Conservation (phyloP, 2,113 vertebrate species). For the human (Homo sapiens) region DNA sequence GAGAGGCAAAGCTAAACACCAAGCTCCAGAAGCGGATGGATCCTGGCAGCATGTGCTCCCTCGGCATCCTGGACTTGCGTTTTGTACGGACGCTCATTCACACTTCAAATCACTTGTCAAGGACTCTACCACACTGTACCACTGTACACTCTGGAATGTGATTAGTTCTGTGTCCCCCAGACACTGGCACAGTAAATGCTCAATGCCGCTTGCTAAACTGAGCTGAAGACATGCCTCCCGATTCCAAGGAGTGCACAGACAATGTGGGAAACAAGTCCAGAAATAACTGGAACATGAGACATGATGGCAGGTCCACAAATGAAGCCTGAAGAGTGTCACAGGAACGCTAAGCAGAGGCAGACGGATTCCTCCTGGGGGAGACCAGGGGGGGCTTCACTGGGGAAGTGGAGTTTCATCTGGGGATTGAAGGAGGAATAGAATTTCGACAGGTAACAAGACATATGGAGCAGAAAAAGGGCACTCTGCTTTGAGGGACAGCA, state of each 20-base stretch:
- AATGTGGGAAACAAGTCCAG: neutral
- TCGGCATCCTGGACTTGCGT: neutral
- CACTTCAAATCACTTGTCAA: neutral
- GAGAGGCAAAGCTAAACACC: neutral
- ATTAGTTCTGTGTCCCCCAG: neutral
- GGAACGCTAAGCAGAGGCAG: slow-evolving; percentile 49
- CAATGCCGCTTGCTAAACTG: neutral
- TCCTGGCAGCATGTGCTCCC: fast-evolving
- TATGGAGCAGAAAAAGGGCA: neutral
- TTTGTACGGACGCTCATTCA: neutral
- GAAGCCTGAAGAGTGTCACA: slow-evolving; percentile 48
- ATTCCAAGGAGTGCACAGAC: slow-evolving; percentile 26
- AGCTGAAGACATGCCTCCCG: neutral
- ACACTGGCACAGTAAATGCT: neutral
- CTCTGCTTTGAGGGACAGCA: neutral
- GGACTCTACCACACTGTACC: neutral
- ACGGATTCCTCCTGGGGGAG: slow-evolving; percentile 40
- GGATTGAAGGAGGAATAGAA: slow-evolving; percentile 38
- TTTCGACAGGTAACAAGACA: slow-evolving; percentile 64
- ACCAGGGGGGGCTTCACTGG: slow-evolving; percentile 49
- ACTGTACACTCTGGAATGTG: neutral
- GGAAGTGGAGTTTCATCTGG: slow-evolving; percentile 57
- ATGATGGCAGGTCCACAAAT: slow-evolving; percentile 5
- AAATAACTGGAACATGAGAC: slow-evolving; percentile 60
- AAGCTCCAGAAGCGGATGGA: neutral